These are phyloP conservation scores for Hippocampus abdominalis DNA, from an alignment of 2,113 vertebrate species.

Conservation along the genomic window DNA sequence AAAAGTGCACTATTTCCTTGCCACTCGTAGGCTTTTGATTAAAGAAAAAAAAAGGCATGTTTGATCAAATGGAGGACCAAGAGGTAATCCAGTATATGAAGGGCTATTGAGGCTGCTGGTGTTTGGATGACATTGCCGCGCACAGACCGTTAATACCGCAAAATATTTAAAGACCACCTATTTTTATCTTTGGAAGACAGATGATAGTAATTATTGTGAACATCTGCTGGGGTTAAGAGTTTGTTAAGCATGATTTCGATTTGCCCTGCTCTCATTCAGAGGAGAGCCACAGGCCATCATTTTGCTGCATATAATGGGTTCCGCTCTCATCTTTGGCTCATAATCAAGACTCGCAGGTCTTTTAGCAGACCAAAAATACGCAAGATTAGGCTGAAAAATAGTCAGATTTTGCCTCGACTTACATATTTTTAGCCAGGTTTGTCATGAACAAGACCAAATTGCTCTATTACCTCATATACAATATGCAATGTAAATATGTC, in stretches of 20 bases:
- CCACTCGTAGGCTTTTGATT: too few relatives aligned
- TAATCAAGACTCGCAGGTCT: constrained; percentile 1
- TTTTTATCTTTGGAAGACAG: constrained; percentile 59
- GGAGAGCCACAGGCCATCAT: constrained; percentile 29
- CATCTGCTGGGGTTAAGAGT: constrained; percentile 50
- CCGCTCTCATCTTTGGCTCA: constrained; percentile 23
- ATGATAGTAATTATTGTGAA: constrained; percentile 59
- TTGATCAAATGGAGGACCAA: background rate
- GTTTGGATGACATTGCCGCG: constrained; percentile 43
- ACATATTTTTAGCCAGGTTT: background rate
- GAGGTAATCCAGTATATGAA: constrained; percentile 36
- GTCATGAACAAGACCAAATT: background rate
- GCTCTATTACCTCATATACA: background rate
- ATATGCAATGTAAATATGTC: background rate
- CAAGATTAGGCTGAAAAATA: background rate
- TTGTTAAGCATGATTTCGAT: constrained; percentile 39
- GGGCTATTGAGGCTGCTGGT: constrained; percentile 45
- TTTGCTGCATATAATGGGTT: constrained; percentile 19
- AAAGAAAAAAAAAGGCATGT: too few relatives aligned
- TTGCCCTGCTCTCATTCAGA: constrained; percentile 43
- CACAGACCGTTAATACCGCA: constrained; percentile 64
- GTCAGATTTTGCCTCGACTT: background rate
- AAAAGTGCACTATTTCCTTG: background rate
- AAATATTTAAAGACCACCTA: constrained; percentile 65
- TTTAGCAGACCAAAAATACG: constrained; percentile 5